A percentile compares a stretch with the other conserved stretches of the same genome.
These are phyloP conservation scores for Neoarius graeffei DNA, from an alignment of 2,113 vertebrate genomes.

Conservation along the genomic window DNA sequence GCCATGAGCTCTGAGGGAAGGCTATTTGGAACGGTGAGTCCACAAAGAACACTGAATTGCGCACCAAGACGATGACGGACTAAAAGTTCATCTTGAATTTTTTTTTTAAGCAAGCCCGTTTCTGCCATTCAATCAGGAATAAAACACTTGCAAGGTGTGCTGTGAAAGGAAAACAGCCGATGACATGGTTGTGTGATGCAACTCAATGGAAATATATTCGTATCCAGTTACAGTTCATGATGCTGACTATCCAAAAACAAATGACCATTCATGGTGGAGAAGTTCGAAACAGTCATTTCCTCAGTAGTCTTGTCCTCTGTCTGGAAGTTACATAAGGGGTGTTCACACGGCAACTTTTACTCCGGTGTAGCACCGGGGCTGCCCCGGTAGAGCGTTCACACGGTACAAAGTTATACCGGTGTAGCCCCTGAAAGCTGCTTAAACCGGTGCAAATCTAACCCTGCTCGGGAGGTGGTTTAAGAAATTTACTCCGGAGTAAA, in stretches of 20 bases:
- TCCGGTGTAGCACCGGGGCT: too few species aligned
- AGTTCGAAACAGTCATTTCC: neutral
- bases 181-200: neutral
- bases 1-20: conserved; percentile 94
- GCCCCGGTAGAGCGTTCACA: too few species aligned
- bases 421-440: too few species aligned
- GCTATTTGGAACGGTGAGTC: conserved; percentile 86
- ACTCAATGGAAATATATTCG: too few species aligned
- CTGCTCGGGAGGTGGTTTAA: too few species aligned
- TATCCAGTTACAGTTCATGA: neutral
- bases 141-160: neutral
- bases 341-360: too few species aligned
- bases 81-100: neutral
- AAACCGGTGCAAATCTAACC: too few species aligned
- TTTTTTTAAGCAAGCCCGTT: neutral
- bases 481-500: too few species aligned
- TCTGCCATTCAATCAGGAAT: neutral
- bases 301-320: neutral
- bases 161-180: neutral
- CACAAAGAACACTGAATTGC: neutral
- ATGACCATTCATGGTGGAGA: neutral
- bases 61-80: too few species aligned
- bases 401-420: too few species aligned
- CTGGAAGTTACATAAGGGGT: neutral
- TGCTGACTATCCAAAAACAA: neutral